phyloP scores from a whole-genome alignment of 1,140 invertebrate genomes.

The Whitmania pigra region DNA sequence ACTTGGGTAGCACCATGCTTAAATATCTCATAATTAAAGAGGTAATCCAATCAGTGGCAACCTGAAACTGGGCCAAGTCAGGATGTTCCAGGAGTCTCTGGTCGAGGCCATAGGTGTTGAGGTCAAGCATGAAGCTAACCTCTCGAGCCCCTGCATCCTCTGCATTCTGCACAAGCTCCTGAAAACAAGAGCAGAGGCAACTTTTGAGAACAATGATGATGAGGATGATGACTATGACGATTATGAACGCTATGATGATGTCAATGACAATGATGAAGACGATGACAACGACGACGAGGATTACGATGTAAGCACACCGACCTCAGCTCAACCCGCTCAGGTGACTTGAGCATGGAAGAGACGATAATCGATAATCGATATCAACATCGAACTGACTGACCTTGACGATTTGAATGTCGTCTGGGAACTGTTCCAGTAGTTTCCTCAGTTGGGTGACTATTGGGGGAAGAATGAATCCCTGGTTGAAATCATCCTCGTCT shows the following conservation, averaged over 20 bases:
- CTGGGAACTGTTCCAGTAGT: constrained; percentile 15
- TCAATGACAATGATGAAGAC: not conserved
- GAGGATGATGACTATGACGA: not conserved
- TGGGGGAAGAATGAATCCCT: constrained; percentile 15
- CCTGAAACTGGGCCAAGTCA: constrained; percentile 20
- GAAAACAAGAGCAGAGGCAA: not conserved
- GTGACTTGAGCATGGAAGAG: too few species aligned
- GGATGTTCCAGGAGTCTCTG: constrained; percentile 17
- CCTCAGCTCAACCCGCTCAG: not conserved
- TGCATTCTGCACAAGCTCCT: constrained; percentile 20
- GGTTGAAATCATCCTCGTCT: constrained; percentile 15
- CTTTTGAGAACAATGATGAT: not conserved
- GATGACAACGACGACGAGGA: not conserved
- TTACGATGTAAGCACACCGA: not conserved
- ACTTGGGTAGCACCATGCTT: not conserved
- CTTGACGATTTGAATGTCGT: constrained; percentile 15
- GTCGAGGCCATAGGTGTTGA: constrained; percentile 15
- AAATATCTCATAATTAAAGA: not conserved
- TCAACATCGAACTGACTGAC: not conserved
- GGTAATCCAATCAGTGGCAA: not conserved
- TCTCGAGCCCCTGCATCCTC: constrained; percentile 16
- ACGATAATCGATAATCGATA: not conserved
- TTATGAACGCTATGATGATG: not conserved
- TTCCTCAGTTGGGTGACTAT: constrained; percentile 9
- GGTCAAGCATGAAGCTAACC: constrained; percentile 15